phyloP scores from a whole-genome alignment of 2,888 invertebrate genomes.

The Schrankia costaestrigalis region DNA sequence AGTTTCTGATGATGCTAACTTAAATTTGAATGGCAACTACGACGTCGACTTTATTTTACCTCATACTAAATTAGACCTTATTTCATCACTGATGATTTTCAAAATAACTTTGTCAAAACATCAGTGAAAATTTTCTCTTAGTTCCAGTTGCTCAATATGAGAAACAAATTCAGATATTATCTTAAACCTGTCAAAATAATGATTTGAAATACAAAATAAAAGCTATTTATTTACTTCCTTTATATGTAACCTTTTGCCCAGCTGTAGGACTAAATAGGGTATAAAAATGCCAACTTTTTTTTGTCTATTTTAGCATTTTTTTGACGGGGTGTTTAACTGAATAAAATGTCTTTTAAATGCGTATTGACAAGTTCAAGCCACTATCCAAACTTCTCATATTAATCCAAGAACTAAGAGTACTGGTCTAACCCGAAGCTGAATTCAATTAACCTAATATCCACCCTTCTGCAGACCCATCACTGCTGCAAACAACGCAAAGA shows the following conservation, averaged over 20 bases:
- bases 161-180: too few relatives aligned
- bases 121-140: too few relatives aligned
- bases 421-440: conserved; percentile 19
- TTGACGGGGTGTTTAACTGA: too few relatives aligned
- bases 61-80: conserved; percentile 13
- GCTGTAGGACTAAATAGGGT: too few relatives aligned
- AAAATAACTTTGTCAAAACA: neutral
- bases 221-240: too few relatives aligned
- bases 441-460: conserved; percentile 49
- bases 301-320: too few relatives aligned
- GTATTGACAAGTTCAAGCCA: neutral
- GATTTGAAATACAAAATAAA: too few relatives aligned
- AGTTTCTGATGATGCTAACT: conserved; percentile 21
- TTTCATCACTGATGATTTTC: neutral
- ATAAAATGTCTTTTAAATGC: neutral
- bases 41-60: conserved; percentile 47
- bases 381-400: neutral
- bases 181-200: too few relatives aligned
- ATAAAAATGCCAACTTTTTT: too few relatives aligned
- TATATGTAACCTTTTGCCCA: too few relatives aligned
- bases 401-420: neutral
- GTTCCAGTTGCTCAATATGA: too few relatives aligned
- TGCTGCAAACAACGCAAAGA: conserved; percentile 92
- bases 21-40: conserved; percentile 35
- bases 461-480: conserved; percentile 87